Base-by-base conservation (phyloP, 2,797 vertebrate species). In the Spea hammondii region DNA sequence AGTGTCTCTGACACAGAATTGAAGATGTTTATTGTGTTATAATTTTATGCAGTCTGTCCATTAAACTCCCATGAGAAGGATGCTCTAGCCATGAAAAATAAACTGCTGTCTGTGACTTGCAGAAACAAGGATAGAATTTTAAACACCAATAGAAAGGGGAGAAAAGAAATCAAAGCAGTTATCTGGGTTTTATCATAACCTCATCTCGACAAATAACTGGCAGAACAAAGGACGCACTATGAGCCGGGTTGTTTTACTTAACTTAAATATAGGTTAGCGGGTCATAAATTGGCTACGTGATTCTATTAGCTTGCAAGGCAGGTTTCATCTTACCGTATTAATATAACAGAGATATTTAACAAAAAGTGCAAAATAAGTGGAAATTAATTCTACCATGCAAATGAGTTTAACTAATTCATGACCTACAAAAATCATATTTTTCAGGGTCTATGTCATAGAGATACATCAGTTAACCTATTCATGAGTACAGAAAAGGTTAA, bases 11-110 rank as follows among this genome's bases (percentile, higher is more conserved):
- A 90, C 89, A 83, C 75, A 87, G 83, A 79, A 78, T 81, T 86
- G 83, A 87, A 88, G 85, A 54, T 49, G 83, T 89, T 90, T 86
- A 85, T 83, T 87, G 86, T n/a, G 68, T 86, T 90, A 89, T 90
- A 89, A 88, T 91, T 90, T 90, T 74, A 86, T 86, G 84, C 84
- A 88, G 85, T 88, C 85, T 88, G 88, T 84, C 89, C 85, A 85
- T 86, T 88, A 89, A 88, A 85, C 55, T 82, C 88, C 83, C 86
- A 83, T 76, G 89, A 90, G 87, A 88, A 86, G 83, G 79, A 88
- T 87, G 85, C 51, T 81, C 86, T 89, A 84, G 75, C 85, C 84
- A 57, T 83, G 87, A 89, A 88, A 90, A 91, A 90, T 87, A 89
- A 88, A 83, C 85, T 87, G 85, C 83, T 78, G 74, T 79, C 88